Base-by-base conservation (phyloP, 2,888 invertebrate species). In the Drosophila recens region DNA sequence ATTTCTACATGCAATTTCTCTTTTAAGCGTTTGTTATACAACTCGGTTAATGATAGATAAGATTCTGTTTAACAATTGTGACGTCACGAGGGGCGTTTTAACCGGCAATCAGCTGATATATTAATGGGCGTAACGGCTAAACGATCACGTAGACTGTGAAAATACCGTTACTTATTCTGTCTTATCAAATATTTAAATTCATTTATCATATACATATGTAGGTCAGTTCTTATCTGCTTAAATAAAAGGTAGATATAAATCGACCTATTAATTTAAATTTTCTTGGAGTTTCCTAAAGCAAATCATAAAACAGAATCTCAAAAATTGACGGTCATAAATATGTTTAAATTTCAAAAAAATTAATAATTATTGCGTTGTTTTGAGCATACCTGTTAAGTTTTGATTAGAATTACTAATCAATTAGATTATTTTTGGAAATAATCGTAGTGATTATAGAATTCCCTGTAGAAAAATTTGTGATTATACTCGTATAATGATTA, bases 101-200 rank as follows among this genome's bases (percentile, higher is more conserved):
- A 45, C 13, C 10, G 58, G 34, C 54, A 69, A 67, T 52, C 62
- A 72, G 52, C 68, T 72, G 43, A 48, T 58, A 8, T 10, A 8
- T 6, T 10, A 53, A 54, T 34, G 9, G 46, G 38, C 6, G 15
- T 49, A 58, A 68, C 67, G 48, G 45, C 69, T 20, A 17, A 23
- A 61, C 58, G 46, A 82, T 77, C 82, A 83, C 80, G 88, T 80
- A 85, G 69, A 52, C 80, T 52, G 34, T 3, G 23, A 11, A 36
- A 42, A 23, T n/a, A 1, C 9, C 30, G n/a, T 23, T 56, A 38
- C n/a, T 5, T n/a, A 2, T 36, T 4, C 36, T 13, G 3, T 17
- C 17, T 42, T 42, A n/a, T 42, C 49, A 9, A 34, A 1, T 34
- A 34, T 38, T 20, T 42, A 9, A 10, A 15, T 42, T 17, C 1